phyloP scores from a whole-genome alignment of 2,888 invertebrate species.

The Zaprionus obscuricornis region DNA sequence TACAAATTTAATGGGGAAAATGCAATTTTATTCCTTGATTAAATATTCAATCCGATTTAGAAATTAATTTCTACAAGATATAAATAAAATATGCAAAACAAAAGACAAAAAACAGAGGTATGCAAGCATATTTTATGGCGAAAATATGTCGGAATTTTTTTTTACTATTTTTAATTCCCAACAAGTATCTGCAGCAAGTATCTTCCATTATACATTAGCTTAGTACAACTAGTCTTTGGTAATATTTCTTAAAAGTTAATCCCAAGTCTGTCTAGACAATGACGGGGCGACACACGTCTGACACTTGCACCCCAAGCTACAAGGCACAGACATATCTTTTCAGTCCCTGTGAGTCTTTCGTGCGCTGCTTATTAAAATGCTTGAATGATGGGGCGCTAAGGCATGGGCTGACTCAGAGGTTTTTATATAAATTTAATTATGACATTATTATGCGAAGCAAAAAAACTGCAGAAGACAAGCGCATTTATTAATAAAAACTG shows the following conservation, averaged over 20 bases:
- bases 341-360: too few relatives aligned
- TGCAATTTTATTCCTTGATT: not conserved
- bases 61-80: too few relatives aligned
- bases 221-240: not conserved
- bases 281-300: slow-evolving; percentile 47
- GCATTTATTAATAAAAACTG: slow-evolving; percentile 64
- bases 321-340: not conserved
- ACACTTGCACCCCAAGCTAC: not conserved
- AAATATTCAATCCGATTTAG: not conserved
- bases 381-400: too few relatives aligned
- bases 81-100: too few relatives aligned
- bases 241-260: slow-evolving; percentile 28
- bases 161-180: not conserved
- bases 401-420: slow-evolving; percentile 61
- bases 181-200: too few relatives aligned
- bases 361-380: too few relatives aligned
- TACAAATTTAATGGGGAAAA: slow-evolving; percentile 3
- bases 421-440: slow-evolving; percentile 75
- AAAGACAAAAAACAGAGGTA: too few relatives aligned
- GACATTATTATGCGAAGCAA: slow-evolving; percentile 71
- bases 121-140: too few relatives aligned
- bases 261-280: slow-evolving; percentile 59
- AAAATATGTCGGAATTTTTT: too few relatives aligned
- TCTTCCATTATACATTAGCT: slow-evolving; percentile 6
- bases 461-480: slow-evolving; percentile 23